Conservation (phyloP, 2,797 vertebrate species). For the Nyctibius grandis region DNA sequence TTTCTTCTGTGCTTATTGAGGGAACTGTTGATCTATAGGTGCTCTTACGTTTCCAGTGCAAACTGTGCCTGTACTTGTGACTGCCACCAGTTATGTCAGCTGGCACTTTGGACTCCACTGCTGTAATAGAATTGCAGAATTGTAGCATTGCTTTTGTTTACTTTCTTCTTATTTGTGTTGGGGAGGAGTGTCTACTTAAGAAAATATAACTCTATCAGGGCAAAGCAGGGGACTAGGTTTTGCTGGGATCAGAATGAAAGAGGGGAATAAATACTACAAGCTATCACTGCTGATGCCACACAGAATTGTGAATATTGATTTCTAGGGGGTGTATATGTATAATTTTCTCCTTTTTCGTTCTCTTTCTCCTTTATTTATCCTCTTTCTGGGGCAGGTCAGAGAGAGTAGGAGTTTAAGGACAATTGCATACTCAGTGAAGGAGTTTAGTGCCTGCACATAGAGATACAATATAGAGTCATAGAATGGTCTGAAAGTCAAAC, state of each 20-base stretch:
- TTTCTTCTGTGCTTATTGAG: neutral
- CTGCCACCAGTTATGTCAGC: neutral
- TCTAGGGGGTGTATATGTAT: neutral
- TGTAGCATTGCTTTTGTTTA: neutral
- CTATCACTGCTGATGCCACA: neutral
- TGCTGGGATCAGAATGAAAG: neutral
- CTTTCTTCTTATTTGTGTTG: neutral
- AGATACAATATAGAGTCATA: neutral
- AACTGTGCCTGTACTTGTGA: neutral
- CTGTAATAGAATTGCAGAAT: neutral
- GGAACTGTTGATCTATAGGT: neutral
- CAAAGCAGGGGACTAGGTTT: neutral
- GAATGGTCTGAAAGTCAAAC: constrained; percentile 6
- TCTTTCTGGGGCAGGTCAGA: neutral
- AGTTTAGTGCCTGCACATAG: neutral
- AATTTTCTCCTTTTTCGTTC: neutral
- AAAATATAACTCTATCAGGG: neutral
- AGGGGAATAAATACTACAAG: neutral
- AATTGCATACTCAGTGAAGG: neutral
- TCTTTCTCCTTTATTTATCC: neutral
- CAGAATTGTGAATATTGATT: neutral
- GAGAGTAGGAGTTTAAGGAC: neutral
- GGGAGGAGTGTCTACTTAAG: neutral
- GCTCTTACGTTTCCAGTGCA: neutral
- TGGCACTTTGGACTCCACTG: neutral